These are phyloP conservation scores for Biston betularia DNA, from an alignment of 2,888 invertebrate genomes.

Conservation along the genomic window DNA sequence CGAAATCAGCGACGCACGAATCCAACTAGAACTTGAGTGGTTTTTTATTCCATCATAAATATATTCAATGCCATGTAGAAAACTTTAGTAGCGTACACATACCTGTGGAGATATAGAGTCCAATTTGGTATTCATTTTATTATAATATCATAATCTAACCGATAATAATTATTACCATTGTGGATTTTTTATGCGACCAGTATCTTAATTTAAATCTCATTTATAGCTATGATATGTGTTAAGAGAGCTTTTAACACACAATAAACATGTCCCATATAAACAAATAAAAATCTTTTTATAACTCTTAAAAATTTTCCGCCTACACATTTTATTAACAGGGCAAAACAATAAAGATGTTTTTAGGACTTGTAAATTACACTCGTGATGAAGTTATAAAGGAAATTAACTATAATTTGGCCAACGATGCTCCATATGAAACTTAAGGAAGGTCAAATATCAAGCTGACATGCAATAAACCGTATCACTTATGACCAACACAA, in stretches of 20 bases:
- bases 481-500: too few relatives aligned
- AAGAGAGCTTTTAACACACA: constrained; percentile 14
- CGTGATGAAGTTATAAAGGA: constrained; percentile 16
- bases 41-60: background rate
- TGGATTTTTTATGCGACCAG: constrained; percentile 7
- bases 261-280: constrained; percentile 21
- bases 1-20: background rate
- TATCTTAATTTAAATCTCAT: constrained; percentile 10
- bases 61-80: background rate
- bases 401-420: background rate
- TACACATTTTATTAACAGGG: constrained; percentile 16
- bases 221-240: constrained; percentile 7
- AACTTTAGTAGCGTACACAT: constrained; percentile 1
- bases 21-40: background rate
- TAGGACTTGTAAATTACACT: background rate
- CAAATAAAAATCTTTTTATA: constrained; percentile 18
- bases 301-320: constrained; percentile 10
- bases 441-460: too few relatives aligned
- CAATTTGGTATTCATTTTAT: background rate
- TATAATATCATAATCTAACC: background rate
- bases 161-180: background rate
- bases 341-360: constrained; percentile 12
- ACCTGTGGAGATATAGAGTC: too few relatives aligned
- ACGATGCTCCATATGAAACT: too few relatives aligned
- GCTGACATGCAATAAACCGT: too few relatives aligned